These are phyloP conservation scores for Nomada hirtipes DNA, from an alignment of 2,888 invertebrate species.

Conservation along the genomic window DNA sequence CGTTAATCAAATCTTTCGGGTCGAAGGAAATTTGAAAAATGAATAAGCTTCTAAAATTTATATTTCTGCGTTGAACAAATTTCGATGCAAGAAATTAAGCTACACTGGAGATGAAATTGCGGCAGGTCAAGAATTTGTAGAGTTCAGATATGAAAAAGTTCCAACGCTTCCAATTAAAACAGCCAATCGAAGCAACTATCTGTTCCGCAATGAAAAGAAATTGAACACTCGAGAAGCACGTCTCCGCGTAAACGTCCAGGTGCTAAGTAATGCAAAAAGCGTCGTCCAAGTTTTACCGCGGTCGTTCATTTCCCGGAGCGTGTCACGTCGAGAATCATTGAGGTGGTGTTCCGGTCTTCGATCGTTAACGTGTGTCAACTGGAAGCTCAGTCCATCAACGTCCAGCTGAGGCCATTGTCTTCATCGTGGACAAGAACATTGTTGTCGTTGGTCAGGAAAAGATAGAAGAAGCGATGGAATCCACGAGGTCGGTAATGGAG, in stretches of 20 bases:
- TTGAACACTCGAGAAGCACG: background rate
- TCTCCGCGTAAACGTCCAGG: conserved; percentile 27
- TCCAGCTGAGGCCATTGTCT: conserved; percentile 60
- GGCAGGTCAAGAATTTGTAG: too few relatives aligned
- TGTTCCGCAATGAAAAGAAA: background rate
- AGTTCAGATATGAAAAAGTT: too few relatives aligned
- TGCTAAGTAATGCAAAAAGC: conserved; percentile 44
- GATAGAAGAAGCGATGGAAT: conserved; percentile 20
- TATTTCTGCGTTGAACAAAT: too few relatives aligned
- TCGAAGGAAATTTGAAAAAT: too few relatives aligned
- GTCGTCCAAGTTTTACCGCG: conserved; percentile 19
- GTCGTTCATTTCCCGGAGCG: conserved; percentile 22
- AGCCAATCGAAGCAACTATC: background rate
- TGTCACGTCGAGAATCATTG: conserved; percentile 36
- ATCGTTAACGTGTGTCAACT: conserved; percentile 63
- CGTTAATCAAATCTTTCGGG: too few relatives aligned
- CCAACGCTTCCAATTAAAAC: background rate
- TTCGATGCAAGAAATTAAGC: too few relatives aligned
- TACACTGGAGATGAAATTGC: too few relatives aligned
- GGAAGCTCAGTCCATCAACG: conserved; percentile 62
- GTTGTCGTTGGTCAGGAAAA: conserved; percentile 24
- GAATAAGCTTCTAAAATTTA: too few relatives aligned
- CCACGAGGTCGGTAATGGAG: background rate
- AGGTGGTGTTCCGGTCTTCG: conserved; percentile 47
- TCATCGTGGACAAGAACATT: conserved; percentile 30